Evolutionary conservation across 2,888 invertebrate species (phyloP).

Genomic region (Chrysolina haemoptera): DNA sequence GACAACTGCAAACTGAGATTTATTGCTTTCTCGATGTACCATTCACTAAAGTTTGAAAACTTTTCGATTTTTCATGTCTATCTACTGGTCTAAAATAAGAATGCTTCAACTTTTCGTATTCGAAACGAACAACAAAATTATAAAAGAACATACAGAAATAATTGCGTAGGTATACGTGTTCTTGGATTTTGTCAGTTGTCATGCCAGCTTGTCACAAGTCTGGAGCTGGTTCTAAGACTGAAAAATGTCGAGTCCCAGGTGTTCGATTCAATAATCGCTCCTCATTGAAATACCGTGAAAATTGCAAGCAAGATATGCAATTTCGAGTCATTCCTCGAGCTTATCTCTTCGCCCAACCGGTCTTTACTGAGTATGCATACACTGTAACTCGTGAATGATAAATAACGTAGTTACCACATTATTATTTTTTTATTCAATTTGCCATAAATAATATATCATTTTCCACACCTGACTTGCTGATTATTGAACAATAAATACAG

Average conservation of each 20-base stretch:
- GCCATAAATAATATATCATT: conserved; percentile 4
- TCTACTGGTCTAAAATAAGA: too few species aligned
- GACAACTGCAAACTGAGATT: too few species aligned
- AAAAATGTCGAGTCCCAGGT: conserved; percentile 13
- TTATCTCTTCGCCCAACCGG: conserved; percentile 14
- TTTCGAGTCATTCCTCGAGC: conserved; percentile 19
- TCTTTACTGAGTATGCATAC: background rate
- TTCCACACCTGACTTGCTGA: conserved; percentile 6
- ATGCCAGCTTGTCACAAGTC: background rate
- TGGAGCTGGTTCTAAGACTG: background rate
- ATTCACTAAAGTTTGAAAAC: too few species aligned
- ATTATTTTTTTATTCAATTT: conserved; percentile 26
- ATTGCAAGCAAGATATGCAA: conserved; percentile 6
- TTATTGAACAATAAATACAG: background rate
- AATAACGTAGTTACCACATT: conserved; percentile 19
- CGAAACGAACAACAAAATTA: too few species aligned
- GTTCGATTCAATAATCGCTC: conserved; percentile 20
- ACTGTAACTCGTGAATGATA: conserved; percentile 14
- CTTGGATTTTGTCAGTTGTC: background rate
- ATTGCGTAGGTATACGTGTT: too few species aligned
- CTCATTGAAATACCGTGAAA: conserved; percentile 15
- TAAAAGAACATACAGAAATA: too few species aligned
- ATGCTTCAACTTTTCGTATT: too few species aligned
- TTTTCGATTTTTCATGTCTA: too few species aligned
- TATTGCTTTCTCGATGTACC: too few species aligned